Conservation (phyloP, 2,797 vertebrate genomes). For the Tolypeutes matacus region DNA sequence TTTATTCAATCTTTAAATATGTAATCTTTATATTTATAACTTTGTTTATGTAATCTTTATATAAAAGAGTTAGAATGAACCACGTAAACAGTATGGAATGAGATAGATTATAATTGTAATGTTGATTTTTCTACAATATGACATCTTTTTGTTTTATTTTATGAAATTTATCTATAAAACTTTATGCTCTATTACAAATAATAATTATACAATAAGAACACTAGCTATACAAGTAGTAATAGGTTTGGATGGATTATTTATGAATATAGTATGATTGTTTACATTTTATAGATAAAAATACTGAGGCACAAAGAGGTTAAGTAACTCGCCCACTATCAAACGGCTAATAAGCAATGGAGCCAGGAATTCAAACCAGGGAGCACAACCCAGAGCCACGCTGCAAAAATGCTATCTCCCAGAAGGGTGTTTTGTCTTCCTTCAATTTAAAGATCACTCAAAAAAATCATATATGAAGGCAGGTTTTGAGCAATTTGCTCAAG, state of each 20-base stretch:
- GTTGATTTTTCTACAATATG: constrained; percentile 1
- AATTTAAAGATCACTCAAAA: constrained; percentile 56
- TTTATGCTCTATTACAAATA: neutral
- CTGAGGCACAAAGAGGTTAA: neutral
- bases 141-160: constrained; percentile 54
- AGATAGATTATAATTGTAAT: neutral
- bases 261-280: neutral
- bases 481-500: constrained; percentile 70
- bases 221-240: neutral
- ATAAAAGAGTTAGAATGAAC: neutral
- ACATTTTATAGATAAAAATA: constrained; percentile 18
- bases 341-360: neutral
- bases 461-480: constrained; percentile 13
- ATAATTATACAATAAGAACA: neutral
- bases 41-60: neutral
- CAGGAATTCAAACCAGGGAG: neutral
- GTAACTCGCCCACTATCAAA: neutral
- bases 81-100: neutral
- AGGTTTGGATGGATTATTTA: neutral
- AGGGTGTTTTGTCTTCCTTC: neutral
- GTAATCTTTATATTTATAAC: neutral
- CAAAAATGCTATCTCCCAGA: neutral
- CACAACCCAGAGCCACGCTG: neutral
- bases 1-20: constrained; percentile 20
- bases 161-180: neutral